Conservation (phyloP, 1,140 invertebrate species). For the Gryllus bimaculatus region DNA sequence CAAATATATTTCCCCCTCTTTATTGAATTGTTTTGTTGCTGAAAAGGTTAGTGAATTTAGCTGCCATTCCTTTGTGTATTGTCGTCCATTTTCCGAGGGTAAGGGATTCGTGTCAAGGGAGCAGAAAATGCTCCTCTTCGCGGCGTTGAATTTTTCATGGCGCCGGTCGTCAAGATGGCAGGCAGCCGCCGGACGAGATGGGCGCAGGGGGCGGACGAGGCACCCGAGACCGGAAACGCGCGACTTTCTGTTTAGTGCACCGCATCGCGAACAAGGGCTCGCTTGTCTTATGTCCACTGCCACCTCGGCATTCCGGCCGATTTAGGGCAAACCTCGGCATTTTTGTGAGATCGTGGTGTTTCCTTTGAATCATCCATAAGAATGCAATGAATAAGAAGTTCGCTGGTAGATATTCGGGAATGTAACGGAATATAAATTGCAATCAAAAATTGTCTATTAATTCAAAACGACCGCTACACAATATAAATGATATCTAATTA, state of each 20-base stretch:
- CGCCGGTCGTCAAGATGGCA: neutral
- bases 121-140: neutral
- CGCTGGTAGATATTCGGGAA: too few relatives aligned
- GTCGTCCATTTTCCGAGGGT: neutral
- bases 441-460: too few relatives aligned
- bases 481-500: too few relatives aligned
- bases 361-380: too few relatives aligned
- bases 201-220: neutral
- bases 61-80: slow-evolving; percentile 4
- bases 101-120: neutral
- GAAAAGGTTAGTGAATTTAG: neutral
- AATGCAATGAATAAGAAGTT: too few relatives aligned
- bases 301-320: too few relatives aligned
- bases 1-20: too few relatives aligned
- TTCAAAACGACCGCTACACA: too few relatives aligned
- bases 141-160: neutral
- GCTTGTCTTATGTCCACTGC: too few relatives aligned
- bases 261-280: neutral
- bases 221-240: neutral
- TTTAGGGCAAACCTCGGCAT: too few relatives aligned
- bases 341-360: too few relatives aligned
- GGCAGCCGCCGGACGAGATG: neutral
- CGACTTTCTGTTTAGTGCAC: neutral
- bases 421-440: too few relatives aligned
- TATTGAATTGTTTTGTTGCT: neutral